Base-by-base conservation (phyloP, 2,888 invertebrate genomes). In the Meandrusa payeni region DNA sequence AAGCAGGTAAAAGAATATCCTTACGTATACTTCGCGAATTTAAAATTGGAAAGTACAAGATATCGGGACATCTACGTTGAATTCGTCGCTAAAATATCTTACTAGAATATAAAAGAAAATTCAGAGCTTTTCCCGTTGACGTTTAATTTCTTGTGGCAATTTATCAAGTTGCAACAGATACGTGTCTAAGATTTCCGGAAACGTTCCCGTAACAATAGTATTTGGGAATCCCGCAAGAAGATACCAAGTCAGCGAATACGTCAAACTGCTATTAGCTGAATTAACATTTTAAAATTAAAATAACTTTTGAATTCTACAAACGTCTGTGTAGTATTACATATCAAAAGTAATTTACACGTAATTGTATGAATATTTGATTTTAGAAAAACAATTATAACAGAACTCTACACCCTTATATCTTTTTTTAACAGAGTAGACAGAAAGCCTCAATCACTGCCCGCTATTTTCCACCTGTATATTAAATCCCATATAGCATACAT, bases 211-310 rank as follows among this genome's bases (percentile, higher is more conserved):
- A 62, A 76, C 71, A 74, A 75, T 70, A 57, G 70, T 58, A 59
- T 58, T 60, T 60, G 55, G 55, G 51, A 37, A 58, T n/a, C 59
- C 56, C 63, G 57, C 54, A 58, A 54, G 54, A 52, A 54, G 55
- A 64, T 65, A 58, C 61, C 47, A 54, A 59, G 69, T 76, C 75
- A 75, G 73, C 76, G 69, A 69, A 67, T 63, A 61, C 60, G 65
- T 61, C 68, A 59, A 67, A 37, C 24, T 48, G 39, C 6, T 26
- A 41, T 46, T 48, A 45, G 37, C 43, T 43, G 37, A 43, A 43
- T 37, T 37, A 37, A 28, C 31, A 37, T 37, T 37, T 43, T 26
- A 9, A 24, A 7, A 24, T 42, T 23, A 24, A 34, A 24, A 29
- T 28, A 29, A n/a, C 15, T 33, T 39, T 26, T 3, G 26, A 43